Percentiles rank a stretch among this genome's conserved stretches.
Conservation (phyloP, 2,113 vertebrate genomes). For the Rostratula benghalensis region DNA sequence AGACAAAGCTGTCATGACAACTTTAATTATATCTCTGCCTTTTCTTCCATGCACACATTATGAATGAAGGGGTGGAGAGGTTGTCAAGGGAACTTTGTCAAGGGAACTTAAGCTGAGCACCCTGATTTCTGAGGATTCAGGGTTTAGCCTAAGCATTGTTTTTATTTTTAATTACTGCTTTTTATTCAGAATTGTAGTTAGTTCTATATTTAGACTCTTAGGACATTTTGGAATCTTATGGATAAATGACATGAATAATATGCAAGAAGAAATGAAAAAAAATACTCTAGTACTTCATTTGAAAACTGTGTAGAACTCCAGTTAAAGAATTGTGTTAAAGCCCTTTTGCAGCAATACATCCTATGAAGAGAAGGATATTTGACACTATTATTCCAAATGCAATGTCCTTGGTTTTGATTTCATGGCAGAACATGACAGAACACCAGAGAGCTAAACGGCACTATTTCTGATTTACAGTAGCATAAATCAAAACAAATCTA, state of each 20-base stretch:
- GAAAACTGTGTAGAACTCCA: neutral
- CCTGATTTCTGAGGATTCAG: neutral
- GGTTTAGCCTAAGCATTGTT: neutral
- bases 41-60: neutral
- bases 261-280: neutral
- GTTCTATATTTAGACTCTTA: neutral
- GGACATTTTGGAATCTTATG: neutral
- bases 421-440: neutral
- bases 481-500: neutral
- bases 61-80: neutral
- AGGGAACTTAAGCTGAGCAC: neutral
- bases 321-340: neutral
- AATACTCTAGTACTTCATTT: neutral
- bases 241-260: neutral
- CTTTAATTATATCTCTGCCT: neutral
- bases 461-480: neutral
- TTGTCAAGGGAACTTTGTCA: constrained; percentile 22
- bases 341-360: neutral
- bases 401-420: neutral
- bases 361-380: neutral
- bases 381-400: neutral
- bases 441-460: neutral
- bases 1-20: constrained; percentile 58
- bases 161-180: constrained; percentile 9
- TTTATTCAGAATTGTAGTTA: neutral